Evolutionary conservation across 1,140 invertebrate species (phyloP).

Genomic region (Scaptomyza montana): DNA sequence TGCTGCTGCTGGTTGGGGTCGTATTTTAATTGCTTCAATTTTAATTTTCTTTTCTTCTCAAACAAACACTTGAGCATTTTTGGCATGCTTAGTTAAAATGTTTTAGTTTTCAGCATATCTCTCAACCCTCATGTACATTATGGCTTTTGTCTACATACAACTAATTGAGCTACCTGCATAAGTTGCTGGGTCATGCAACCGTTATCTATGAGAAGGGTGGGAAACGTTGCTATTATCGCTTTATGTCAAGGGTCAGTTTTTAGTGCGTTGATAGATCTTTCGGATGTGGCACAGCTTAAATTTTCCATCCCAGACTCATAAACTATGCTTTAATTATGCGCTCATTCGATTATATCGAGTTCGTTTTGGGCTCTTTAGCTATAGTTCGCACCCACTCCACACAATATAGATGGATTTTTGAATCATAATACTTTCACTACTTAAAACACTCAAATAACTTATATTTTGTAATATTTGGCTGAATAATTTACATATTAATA

Average conservation of each 20-base stretch:
- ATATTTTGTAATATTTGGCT: conserved; percentile 72
- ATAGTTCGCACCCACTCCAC: conserved; percentile 56
- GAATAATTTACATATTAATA: conserved; percentile 76
- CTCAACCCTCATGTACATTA: conserved; percentile 29
- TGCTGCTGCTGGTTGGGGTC: conserved; percentile 28
- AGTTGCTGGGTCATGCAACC: conserved; percentile 28
- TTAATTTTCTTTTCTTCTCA: conserved; percentile 65
- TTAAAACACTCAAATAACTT: conserved; percentile 80
- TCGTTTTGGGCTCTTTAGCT: background rate
- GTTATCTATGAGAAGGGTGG: background rate
- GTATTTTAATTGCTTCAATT: conserved; percentile 75
- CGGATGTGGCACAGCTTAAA: conserved; percentile 9
- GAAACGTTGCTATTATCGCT: background rate
- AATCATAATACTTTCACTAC: conserved; percentile 64
- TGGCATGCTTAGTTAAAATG: conserved; percentile 29
- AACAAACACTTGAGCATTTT: conserved; percentile 12
- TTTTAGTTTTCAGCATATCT: background rate
- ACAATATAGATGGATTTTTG: background rate
- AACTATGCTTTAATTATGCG: conserved; percentile 49
- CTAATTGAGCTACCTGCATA: conserved; percentile 63
- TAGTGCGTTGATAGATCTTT: conserved; percentile 9
- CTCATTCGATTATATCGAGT: conserved; percentile 10
- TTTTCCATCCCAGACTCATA: conserved; percentile 25
- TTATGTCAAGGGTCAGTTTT: conserved; percentile 31
- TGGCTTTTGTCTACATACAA: conserved; percentile 4